phyloP scores from a whole-genome alignment of 2,113 vertebrate genomes.

The Sardina pilchardus region DNA sequence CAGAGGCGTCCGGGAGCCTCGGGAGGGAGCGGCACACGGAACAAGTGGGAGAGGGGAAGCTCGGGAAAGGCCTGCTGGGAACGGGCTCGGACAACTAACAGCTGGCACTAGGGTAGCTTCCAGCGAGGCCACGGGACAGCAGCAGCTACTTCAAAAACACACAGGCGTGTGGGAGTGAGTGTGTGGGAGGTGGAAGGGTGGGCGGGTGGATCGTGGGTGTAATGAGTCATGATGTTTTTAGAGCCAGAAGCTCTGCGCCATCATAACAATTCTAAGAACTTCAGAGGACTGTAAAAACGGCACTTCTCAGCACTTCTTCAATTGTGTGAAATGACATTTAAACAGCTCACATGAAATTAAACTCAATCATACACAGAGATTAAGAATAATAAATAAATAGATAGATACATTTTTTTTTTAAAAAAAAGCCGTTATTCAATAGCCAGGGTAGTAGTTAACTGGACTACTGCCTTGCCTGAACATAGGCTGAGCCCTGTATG shows the following conservation, averaged over 20 bases:
- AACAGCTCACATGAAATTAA: background rate
- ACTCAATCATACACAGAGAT: background rate
- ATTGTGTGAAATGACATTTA: background rate
- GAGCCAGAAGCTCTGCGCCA: background rate
- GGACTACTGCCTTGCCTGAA: background rate
- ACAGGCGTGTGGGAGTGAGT: background rate
- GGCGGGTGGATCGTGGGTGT: background rate
- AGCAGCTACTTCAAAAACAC: background rate
- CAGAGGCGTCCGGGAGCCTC: background rate
- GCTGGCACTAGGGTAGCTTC: background rate
- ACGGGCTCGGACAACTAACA: background rate
- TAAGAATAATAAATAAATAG: too few species aligned
- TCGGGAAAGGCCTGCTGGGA: background rate
- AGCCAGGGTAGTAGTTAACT: background rate
- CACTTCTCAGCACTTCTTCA: background rate
- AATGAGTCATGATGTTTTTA: background rate
- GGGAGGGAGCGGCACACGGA: background rate
- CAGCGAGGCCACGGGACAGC: background rate
- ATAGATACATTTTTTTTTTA: too few species aligned
- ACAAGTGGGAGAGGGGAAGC: background rate
- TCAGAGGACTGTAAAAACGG: background rate
- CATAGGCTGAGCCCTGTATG: background rate
- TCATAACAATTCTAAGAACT: background rate
- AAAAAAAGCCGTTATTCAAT: background rate
- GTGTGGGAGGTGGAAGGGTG: background rate